Base-by-base conservation (phyloP, 2,888 invertebrate species). In the Allygus modestus region DNA sequence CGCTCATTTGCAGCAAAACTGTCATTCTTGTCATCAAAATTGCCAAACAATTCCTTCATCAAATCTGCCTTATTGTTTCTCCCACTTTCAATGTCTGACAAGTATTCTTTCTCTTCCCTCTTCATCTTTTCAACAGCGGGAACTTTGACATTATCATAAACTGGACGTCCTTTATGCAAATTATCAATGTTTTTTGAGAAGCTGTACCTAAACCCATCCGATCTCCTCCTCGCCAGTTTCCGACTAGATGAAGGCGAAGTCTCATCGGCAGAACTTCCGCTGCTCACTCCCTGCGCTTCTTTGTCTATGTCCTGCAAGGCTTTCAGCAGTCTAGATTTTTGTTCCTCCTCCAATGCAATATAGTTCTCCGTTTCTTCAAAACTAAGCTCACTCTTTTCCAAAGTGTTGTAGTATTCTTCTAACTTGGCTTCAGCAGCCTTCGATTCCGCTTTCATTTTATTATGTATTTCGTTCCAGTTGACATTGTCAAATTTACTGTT, bases 251-350 rank as follows among this genome's bases (percentile, higher is more conserved):
- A 33, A 11, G 51, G 71, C 23, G 46, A 54, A 1, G 73, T 11
- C 2, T 84, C 84, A 11, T 75, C 81, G 1, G 51, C 28, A 71
- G 79, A 65, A 33, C 81, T 71, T 31, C 43, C 65, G 12, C 58
- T 65, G 33, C 73, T 82, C 28, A 73, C 43, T 33, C 69, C 71
- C 54, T 82, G 54, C 0, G 83, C 84, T 75, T 83, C 84, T 51
- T 84, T 77, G 51, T 87, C 87, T n/a, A 87, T 87, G 28, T 85
- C 83, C 51, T 87, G 86, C 33, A 87, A 82, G 12, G 86, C 86
- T 81, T 84, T 84, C 9, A 87, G 82, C 2, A 87, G 85, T 33
- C 86, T 83, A 17, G 81, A 84, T 79, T 87, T 87, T 77, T 86
- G 85, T n/a, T 83, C 43, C 46, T 86, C 79, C 20, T 83, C 85